Evolutionary conservation across 1,140 invertebrate species (phyloP).

Genomic region (Dendroctonus valens): DNA sequence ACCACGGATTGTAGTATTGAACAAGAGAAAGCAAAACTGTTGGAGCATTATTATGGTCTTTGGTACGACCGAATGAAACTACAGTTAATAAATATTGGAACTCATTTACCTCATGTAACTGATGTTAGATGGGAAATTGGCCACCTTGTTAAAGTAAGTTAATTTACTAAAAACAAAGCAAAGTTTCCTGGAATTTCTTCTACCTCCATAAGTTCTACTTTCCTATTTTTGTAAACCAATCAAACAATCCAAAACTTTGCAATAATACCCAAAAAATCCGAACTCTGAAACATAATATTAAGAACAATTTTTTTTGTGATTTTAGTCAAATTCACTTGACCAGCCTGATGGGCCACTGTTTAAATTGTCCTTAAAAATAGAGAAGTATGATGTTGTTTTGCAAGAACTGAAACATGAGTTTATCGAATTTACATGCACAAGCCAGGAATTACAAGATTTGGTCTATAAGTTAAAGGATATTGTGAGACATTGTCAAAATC

Average conservation of each 20-base stretch:
- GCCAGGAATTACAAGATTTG: conserved; percentile 65
- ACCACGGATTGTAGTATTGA: conserved; percentile 42
- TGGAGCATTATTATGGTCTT: conserved; percentile 49
- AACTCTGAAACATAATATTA: too few species aligned
- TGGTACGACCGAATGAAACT: conserved; percentile 49
- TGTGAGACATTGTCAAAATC: conserved; percentile 60
- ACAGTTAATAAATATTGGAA: conserved; percentile 53
- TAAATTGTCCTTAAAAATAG: conserved; percentile 50
- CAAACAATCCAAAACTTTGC: too few species aligned
- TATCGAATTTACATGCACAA: conserved; percentile 60
- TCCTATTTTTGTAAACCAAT: too few species aligned
- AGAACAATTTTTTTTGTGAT: conserved; percentile 31
- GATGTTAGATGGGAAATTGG: conserved; percentile 67
- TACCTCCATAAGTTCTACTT: too few species aligned
- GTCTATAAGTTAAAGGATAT: conserved; percentile 66
- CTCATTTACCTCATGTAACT: conserved; percentile 59
- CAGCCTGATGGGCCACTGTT: conserved; percentile 50
- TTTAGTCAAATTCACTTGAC: conserved; percentile 52
- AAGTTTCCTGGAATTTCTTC: too few species aligned
- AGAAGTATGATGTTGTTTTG: conserved; percentile 47
- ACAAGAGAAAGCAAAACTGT: conserved; percentile 43
- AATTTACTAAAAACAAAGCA: background rate
- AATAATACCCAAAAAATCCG: too few species aligned
- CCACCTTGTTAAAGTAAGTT: conserved; percentile 55
- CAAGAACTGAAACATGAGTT: conserved; percentile 51